A percentile compares a stretch with the other conserved stretches of the same genome.
phyloP scores from a whole-genome alignment of 2,888 invertebrate species.

The Plebejus melissa region DNA sequence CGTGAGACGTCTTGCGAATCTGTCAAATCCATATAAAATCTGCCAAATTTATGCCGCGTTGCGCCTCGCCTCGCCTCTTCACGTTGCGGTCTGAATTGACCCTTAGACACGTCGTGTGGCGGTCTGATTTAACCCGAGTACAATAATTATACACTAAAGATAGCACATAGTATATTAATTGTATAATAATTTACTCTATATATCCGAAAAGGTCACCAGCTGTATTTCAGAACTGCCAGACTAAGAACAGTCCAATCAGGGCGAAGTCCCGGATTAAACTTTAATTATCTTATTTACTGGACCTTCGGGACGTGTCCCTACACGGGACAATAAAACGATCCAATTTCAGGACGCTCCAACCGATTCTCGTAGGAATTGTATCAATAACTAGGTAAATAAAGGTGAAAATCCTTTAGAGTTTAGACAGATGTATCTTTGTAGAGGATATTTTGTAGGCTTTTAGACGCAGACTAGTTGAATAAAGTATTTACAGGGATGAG shows the following conservation, averaged over 20 bases:
- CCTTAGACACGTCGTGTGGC: too few species aligned
- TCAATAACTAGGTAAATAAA: neutral
- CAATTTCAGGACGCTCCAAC: neutral
- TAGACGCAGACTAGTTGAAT: neutral
- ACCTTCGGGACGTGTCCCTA: conserved; percentile 2
- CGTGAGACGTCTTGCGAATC: too few species aligned
- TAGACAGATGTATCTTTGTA: neutral
- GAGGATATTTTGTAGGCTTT: neutral
- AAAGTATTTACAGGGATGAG: neutral
- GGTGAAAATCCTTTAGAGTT: neutral
- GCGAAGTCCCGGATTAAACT: conserved; percentile 6
- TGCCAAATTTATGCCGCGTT: too few species aligned
- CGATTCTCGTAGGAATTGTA: neutral
- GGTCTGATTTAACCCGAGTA: too few species aligned
- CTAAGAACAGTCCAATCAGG: conserved; percentile 1
- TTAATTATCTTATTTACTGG: conserved; percentile 15
- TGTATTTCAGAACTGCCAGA: neutral
- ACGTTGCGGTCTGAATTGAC: too few species aligned
- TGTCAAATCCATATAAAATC: too few species aligned
- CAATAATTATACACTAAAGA: too few species aligned
- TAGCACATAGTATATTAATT: too few species aligned
- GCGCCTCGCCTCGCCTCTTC: too few species aligned
- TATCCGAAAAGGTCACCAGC: neutral
- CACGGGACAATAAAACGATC: conserved; percentile 5
- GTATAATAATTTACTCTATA: too few species aligned